These are phyloP conservation scores for Oscheius sp. DNA, from an alignment of 2,888 invertebrate species.

Conservation along the genomic window DNA sequence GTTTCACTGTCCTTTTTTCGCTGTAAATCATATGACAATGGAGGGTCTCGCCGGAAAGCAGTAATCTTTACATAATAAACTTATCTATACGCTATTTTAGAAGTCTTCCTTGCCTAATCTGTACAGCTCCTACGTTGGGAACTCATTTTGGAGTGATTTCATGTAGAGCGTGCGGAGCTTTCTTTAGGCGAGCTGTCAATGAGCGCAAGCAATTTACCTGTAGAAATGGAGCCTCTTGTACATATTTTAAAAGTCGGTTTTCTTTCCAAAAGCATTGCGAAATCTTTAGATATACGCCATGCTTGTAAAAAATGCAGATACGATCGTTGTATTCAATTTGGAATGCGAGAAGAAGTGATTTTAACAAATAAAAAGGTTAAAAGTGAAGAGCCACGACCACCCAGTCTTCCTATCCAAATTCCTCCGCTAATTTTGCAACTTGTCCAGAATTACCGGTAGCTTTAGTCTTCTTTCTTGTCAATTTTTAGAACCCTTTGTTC, in stretches of 20 bases:
- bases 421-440: too few species aligned
- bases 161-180: neutral
- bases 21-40: too few species aligned
- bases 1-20: too few species aligned
- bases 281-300: neutral
- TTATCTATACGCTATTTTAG: too few species aligned
- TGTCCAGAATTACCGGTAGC: too few species aligned
- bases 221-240: neutral
- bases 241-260: neutral
- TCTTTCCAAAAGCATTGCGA: neutral
- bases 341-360: slow-evolving; percentile 98
- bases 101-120: neutral
- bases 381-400: too few species aligned
- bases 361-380: too few species aligned
- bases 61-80: too few species aligned
- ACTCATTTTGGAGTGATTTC: neutral
- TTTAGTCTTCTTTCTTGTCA: too few species aligned
- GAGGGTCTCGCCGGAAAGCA: too few species aligned
- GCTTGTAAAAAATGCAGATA: slow-evolving; percentile 94
- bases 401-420: too few species aligned
- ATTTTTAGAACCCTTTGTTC: neutral
- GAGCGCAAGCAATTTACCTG: neutral
- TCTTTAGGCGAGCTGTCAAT: neutral
- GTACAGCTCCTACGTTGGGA: neutral
- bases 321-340: slow-evolving; percentile 97